Evolutionary conservation across 1,140 invertebrate genomes (phyloP).

Genomic region (Drosophila ficusphila): DNA sequence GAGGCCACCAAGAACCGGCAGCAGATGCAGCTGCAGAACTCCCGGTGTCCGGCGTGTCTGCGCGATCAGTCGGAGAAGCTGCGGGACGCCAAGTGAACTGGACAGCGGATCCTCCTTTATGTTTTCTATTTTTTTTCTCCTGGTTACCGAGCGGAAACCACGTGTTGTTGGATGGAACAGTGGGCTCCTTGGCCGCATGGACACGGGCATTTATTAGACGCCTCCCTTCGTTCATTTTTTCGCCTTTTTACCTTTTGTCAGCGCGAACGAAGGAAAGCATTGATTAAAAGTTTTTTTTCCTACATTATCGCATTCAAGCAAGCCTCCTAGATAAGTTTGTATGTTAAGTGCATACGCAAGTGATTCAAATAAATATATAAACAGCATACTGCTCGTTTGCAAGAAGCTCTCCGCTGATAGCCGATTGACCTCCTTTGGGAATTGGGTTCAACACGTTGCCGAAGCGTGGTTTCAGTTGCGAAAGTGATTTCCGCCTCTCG

Average conservation of each 20-base stretch:
- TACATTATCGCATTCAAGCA: background rate
- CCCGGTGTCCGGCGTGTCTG: constrained; percentile 42
- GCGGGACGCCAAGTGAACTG: background rate
- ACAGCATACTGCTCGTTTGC: background rate
- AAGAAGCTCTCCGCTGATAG: background rate
- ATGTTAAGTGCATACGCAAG: constrained; percentile 11
- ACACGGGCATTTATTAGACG: constrained; percentile 11
- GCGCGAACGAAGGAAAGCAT: background rate
- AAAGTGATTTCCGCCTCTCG: no score
- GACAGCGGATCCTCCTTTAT: background rate
- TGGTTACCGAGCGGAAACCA: background rate
- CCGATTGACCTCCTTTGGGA: background rate
- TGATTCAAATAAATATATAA: constrained; percentile 29
- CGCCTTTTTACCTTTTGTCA: background rate
- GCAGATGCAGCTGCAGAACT: constrained; percentile 12
- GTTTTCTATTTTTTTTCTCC: background rate
- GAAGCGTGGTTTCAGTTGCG: background rate
- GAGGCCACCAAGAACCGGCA: constrained; percentile 27
- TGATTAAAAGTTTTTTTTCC: background rate
- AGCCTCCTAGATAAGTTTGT: constrained; percentile 8
- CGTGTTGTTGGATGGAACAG: background rate
- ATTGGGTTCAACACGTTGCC: background rate
- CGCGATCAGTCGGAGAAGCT: constrained; percentile 4
- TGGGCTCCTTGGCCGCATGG: background rate
- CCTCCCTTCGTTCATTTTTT: background rate